These are phyloP conservation scores for Rhopalosiphum maidis DNA, from an alignment of 1,140 invertebrate genomes.

Conservation along the genomic window DNA sequence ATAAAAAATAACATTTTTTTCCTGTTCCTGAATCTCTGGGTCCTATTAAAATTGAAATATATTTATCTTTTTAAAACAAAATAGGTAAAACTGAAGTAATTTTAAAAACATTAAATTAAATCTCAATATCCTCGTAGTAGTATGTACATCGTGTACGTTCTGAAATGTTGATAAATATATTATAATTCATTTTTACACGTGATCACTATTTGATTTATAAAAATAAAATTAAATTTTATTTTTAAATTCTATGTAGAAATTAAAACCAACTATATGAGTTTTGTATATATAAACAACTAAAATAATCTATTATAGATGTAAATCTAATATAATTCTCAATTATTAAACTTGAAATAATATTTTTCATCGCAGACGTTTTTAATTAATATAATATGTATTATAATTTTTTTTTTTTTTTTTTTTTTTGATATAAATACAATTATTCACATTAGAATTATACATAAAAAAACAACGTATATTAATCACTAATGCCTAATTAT, in stretches of 20 bases:
- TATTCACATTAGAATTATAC: background rate
- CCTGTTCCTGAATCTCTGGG: too few species aligned
- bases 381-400: background rate
- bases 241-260: too few species aligned
- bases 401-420: background rate
- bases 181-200: background rate
- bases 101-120: background rate
- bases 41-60: background rate
- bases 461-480: background rate
- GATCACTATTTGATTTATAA: too few species aligned
- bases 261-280: background rate
- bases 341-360: background rate
- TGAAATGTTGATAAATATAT: background rate
- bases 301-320: background rate
- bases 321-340: background rate
- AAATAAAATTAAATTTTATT: too few species aligned
- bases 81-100: background rate
- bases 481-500: background rate
- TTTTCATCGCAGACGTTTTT: background rate
- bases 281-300: background rate
- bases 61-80: background rate
- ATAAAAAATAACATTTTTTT: background rate
- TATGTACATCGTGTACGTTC: background rate
- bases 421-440: background rate
- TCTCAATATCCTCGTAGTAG: background rate